phyloP scores from a whole-genome alignment of 2,888 invertebrate genomes.

The Labia minor region DNA sequence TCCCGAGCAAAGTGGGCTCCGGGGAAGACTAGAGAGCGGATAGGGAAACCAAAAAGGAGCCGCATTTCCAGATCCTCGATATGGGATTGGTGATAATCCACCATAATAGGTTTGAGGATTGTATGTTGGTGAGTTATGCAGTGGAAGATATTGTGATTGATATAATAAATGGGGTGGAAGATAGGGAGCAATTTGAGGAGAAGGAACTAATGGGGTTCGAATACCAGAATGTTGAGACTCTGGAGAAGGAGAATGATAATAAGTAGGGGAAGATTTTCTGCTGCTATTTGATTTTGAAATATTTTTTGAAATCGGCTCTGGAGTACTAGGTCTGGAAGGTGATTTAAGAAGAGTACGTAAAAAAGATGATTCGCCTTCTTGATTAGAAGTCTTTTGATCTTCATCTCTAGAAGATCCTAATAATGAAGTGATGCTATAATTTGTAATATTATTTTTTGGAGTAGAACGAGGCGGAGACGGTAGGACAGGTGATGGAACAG shows the following conservation, averaged over 20 bases:
- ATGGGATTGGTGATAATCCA: conserved; percentile 22
- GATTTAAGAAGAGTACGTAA: conserved; percentile 37
- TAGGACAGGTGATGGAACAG: conserved; percentile 27
- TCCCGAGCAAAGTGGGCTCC: conserved; percentile 24
- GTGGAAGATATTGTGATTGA: conserved; percentile 23
- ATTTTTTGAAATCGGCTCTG: conserved; percentile 39
- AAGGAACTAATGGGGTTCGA: conserved; percentile 25
- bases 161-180: conserved; percentile 24
- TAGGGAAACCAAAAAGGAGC: conserved; percentile 26
- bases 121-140: conserved; percentile 20
- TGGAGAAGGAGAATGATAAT: conserved; percentile 22
- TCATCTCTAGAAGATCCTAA: conserved; percentile 37
- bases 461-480: conserved; percentile 30
- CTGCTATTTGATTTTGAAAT: conserved; percentile 30
- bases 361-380: conserved; percentile 30
- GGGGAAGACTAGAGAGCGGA: conserved; percentile 27
- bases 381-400: conserved; percentile 13
- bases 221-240: conserved; percentile 21
- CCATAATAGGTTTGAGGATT: conserved; percentile 23
- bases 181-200: conserved; percentile 32
- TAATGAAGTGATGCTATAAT: conserved; percentile 76
- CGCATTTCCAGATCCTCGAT: conserved; percentile 24
- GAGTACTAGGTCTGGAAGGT: conserved; percentile 35
- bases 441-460: conserved; percentile 43
- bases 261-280: conserved; percentile 23